phyloP scores from a whole-genome alignment of 2,797 vertebrate species.

The Phyllotis vaccarum region DNA sequence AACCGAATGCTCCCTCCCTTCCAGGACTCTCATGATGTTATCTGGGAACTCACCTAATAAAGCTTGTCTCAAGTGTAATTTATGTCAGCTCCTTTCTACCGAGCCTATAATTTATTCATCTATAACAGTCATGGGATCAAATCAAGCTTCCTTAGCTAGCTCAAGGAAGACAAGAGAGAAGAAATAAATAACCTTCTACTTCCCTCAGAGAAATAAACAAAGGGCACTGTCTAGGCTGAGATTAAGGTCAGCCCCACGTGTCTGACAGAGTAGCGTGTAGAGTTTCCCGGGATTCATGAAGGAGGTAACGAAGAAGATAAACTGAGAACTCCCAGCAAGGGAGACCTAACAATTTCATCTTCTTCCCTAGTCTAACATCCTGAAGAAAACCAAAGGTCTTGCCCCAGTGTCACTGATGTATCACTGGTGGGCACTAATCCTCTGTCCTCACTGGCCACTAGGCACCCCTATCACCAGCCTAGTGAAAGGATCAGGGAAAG shows the following conservation, averaged over 20 bases:
- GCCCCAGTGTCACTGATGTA: background rate
- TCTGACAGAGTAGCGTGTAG: background rate
- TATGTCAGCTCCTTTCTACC: background rate
- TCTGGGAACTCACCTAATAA: background rate
- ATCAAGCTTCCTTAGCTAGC: background rate
- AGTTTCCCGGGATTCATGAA: background rate
- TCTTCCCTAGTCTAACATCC: background rate
- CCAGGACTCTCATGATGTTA: background rate
- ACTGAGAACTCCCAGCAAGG: background rate
- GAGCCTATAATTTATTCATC: slow-evolving; percentile 2
- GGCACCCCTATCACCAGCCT: background rate
- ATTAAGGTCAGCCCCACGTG: background rate
- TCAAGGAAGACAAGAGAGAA: background rate
- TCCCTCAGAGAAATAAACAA: background rate
- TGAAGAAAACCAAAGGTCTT: slow-evolving; percentile 18
- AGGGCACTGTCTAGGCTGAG: background rate
- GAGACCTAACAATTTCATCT: background rate
- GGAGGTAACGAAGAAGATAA: background rate
- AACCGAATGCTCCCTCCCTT: background rate
- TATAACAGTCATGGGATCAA: background rate
- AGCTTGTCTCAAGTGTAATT: background rate
- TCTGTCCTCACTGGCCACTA: background rate
- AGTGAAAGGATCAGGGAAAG: background rate
- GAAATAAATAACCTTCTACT: background rate
- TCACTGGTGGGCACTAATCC: background rate